Evolutionary conservation across 1,140 invertebrate species (phyloP).

Genomic region (Macrocentrus cingulum): DNA sequence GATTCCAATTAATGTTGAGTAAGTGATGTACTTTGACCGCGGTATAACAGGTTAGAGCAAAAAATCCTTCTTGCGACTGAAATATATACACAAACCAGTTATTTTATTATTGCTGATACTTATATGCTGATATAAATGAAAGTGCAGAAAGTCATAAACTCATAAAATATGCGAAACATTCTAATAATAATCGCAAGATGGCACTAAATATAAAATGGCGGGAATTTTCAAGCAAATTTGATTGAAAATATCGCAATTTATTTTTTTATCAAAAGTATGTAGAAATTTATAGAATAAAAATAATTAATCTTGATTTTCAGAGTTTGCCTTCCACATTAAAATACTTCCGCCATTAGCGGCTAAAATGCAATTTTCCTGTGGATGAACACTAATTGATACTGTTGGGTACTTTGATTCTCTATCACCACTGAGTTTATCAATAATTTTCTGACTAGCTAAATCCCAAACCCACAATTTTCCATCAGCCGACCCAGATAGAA

Average conservation of each 20-base stretch:
- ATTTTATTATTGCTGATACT: too few species aligned
- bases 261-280: too few species aligned
- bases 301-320: too few species aligned
- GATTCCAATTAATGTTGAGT: neutral
- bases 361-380: constrained; percentile 67
- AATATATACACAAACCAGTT: too few species aligned
- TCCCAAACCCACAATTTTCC: constrained; percentile 88
- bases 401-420: constrained; percentile 43
- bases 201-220: too few species aligned
- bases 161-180: too few species aligned
- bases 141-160: too few species aligned
- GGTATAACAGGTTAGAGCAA: constrained; percentile 20
- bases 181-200: too few species aligned
- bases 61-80: constrained; percentile 7
- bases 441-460: constrained; percentile 71
- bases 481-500: constrained; percentile 86
- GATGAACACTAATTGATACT: constrained; percentile 71
- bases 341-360: constrained; percentile 68
- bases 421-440: constrained; percentile 59
- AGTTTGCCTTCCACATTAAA: constrained; percentile 63
- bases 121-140: too few species aligned
- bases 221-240: too few species aligned
- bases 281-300: too few species aligned
- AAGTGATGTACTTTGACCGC: constrained; percentile 25
- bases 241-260: too few species aligned